Conservation (phyloP, 2,113 vertebrate species). For the Nothobranchius furzeri region DNA sequence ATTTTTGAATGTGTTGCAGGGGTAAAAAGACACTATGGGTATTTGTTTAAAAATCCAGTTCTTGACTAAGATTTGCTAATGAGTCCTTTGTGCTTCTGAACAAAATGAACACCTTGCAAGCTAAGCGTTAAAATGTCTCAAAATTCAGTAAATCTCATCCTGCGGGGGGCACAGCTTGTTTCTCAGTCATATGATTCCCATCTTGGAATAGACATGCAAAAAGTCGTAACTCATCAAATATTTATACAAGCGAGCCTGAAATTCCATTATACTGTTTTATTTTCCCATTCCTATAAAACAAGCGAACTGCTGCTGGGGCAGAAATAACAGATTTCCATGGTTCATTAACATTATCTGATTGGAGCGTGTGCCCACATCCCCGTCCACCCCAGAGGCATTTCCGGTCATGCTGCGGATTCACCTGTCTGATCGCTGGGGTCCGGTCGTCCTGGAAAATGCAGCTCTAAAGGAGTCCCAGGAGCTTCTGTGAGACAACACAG, state of each 20-base stretch:
- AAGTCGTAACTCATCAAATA: constrained; percentile 47
- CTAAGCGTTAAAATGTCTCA: background rate
- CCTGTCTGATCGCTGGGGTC: constrained; percentile 23
- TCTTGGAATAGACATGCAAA: background rate
- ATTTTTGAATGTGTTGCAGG: background rate
- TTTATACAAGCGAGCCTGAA: constrained; percentile 21
- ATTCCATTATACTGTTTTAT: constrained; percentile 27
- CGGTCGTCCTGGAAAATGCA: constrained; percentile 35
- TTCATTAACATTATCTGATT: constrained; percentile 61
- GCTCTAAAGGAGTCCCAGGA: constrained; percentile 19
- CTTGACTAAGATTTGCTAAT: no score
- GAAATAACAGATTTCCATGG: constrained; percentile 38
- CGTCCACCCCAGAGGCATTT: constrained; percentile 51
- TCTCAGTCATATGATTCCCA: constrained; percentile 23
- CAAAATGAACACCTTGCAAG: background rate
- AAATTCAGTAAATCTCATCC: background rate
- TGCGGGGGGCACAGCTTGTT: constrained; percentile 13
- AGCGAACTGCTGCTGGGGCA: constrained; percentile 12
- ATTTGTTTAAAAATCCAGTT: background rate
- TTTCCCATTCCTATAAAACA: constrained; percentile 46
- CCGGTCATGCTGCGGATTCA: constrained; percentile 33
- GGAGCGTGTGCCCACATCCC: constrained; percentile 40
- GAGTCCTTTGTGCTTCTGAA: background rate
- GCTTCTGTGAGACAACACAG: background rate
- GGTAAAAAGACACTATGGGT: background rate